These are phyloP conservation scores for Boleophthalmus pectinirostris DNA, from an alignment of 2,113 vertebrate genomes.

Conservation along the genomic window DNA sequence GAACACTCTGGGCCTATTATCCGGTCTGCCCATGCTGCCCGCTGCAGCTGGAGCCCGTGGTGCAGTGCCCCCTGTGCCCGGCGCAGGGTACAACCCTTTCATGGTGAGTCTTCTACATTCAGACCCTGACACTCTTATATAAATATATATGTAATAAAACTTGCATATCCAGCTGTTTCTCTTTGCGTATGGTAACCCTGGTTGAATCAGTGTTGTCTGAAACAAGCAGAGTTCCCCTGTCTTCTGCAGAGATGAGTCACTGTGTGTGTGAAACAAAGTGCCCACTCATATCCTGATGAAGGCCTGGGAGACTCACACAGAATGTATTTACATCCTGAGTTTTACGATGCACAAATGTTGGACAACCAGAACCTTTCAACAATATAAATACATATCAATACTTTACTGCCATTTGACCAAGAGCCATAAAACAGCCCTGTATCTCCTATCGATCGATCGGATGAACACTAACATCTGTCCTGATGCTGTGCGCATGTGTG, in stretches of 20 bases:
- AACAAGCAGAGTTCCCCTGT: slow-evolving; percentile 60
- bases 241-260: slow-evolving; percentile 69
- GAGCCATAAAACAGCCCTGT: no score
- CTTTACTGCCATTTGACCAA: not conserved
- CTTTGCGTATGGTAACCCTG: slow-evolving; percentile 10
- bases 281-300: slow-evolving; percentile 40
- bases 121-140: not conserved
- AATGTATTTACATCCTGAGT: slow-evolving; percentile 52
- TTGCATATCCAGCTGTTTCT: not conserved
- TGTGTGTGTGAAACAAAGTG: slow-evolving; percentile 62
- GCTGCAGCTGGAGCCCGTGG: slow-evolving; percentile 80
- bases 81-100: slow-evolving; percentile 85
- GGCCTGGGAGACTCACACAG: slow-evolving; percentile 53
- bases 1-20: slow-evolving; percentile 94
- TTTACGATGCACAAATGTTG: not conserved
- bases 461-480: not conserved
- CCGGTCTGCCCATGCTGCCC: slow-evolving; percentile 86
- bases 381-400: not conserved
- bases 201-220: slow-evolving; percentile 55
- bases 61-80: slow-evolving; percentile 71
- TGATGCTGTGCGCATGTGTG: slow-evolving; percentile 3
- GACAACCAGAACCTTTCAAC: not conserved
- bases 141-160: slow-evolving; percentile 14
- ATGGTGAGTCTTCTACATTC: slow-evolving; percentile 78
- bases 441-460: not conserved